phyloP scores from a whole-genome alignment of 2,888 invertebrate genomes.

The Ophraella communa region DNA sequence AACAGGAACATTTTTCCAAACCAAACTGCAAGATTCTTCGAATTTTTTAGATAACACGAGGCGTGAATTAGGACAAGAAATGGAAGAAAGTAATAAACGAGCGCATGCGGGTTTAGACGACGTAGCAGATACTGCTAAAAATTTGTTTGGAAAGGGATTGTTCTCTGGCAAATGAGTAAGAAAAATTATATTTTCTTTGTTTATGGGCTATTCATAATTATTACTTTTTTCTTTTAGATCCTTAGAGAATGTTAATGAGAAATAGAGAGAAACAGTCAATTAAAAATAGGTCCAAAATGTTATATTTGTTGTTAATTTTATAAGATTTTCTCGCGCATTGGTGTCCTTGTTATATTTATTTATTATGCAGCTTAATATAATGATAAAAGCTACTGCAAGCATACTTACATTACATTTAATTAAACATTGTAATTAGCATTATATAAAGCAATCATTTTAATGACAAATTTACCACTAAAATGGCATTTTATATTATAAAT shows the following conservation, averaged over 20 bases:
- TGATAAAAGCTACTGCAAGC: not conserved
- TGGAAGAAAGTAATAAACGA: conserved; percentile 43
- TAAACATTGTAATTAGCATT: too few species aligned
- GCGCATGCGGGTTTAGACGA: conserved; percentile 46
- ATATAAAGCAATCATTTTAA: not conserved
- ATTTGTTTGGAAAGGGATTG: conserved; percentile 43
- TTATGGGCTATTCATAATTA: too few species aligned
- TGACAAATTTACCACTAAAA: not conserved
- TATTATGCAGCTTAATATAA: not conserved
- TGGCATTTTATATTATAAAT: not conserved
- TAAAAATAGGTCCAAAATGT: conserved; percentile 21
- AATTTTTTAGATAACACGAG: conserved; percentile 32
- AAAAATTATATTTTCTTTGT: not conserved
- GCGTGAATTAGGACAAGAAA: conserved; percentile 32
- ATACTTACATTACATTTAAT: too few species aligned
- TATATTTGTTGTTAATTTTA: conserved; percentile 26
- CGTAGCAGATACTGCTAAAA: conserved; percentile 37
- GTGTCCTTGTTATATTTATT: not conserved
- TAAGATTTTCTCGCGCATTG: conserved; percentile 1
- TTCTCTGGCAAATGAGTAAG: conserved; percentile 36
- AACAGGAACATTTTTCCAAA: conserved; percentile 37
- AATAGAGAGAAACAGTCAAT: conserved; percentile 7
- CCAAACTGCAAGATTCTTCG: conserved; percentile 33
- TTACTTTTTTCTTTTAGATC: not conserved
- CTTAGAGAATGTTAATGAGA: not conserved